phyloP scores from a whole-genome alignment of 2,113 vertebrate genomes.

The Corythoichthys intestinalis region DNA sequence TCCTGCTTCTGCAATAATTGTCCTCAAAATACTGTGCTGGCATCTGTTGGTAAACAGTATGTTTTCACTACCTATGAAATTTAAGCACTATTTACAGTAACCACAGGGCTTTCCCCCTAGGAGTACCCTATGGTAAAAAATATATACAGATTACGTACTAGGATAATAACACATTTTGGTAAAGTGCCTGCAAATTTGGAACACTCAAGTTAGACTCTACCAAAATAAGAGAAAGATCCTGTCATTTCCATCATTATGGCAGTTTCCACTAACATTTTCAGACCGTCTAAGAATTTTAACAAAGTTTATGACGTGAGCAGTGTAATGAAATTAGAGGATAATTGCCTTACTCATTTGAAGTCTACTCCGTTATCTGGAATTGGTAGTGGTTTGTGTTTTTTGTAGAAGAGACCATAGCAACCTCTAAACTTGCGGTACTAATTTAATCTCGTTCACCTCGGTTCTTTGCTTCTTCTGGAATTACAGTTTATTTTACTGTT shows the following conservation, averaged over 20 bases:
- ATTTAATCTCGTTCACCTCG: constrained; percentile 32
- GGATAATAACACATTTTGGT: constrained; percentile 34
- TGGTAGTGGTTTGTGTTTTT: constrained; percentile 36
- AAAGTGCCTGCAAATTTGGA: constrained; percentile 24
- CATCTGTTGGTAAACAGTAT: constrained; percentile 55
- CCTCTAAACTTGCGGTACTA: constrained; percentile 19
- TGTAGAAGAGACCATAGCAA: constrained; percentile 16
- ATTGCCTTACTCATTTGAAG: constrained; percentile 18
- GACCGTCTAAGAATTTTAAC: constrained; percentile 8
- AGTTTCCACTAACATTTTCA: constrained; percentile 29
- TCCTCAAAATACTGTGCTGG: not conserved
- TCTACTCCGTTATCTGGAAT: constrained; percentile 16
- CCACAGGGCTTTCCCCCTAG: constrained; percentile 49
- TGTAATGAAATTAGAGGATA: constrained; percentile 15
- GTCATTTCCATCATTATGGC: constrained; percentile 40
- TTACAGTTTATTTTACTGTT: constrained; percentile 40
- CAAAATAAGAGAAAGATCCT: constrained; percentile 39
- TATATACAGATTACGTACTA: constrained; percentile 11
- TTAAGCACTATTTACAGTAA: constrained; percentile 32
- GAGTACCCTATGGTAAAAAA: constrained; percentile 35
- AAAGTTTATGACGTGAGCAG: constrained; percentile 12
- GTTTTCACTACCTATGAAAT: constrained; percentile 32
- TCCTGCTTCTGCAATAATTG: not conserved
- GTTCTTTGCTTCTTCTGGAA: constrained; percentile 37
- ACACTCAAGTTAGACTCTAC: constrained; percentile 18